Evolutionary conservation across 2,113 vertebrate genomes (phyloP).

Genomic region (Ictalurus furcatus): DNA sequence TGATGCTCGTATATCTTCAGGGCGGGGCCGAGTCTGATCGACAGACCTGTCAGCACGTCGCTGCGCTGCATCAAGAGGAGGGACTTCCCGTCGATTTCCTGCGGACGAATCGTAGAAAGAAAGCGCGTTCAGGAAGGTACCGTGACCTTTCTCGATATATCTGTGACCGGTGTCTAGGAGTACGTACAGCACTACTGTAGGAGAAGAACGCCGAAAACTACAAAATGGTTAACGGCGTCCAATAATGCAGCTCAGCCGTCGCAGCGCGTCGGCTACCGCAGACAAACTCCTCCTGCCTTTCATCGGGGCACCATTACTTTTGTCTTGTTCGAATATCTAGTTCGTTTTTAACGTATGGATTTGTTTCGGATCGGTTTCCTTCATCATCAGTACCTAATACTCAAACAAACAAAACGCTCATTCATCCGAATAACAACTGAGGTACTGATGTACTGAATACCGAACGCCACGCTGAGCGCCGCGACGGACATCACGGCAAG

Average conservation of each 20-base stretch:
- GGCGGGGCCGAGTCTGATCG: conserved; percentile 87
- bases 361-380: background rate
- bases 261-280: background rate
- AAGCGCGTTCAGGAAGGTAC: background rate
- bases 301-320: background rate
- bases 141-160: background rate
- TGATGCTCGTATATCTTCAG: conserved; percentile 92
- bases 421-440: background rate
- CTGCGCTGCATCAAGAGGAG: conserved; percentile 88
- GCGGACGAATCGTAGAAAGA: conserved; percentile 11
- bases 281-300: background rate
- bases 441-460: background rate
- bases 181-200: no score
- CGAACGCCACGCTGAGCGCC: background rate
- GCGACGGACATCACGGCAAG: background rate
- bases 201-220: background rate
- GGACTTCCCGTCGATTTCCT: conserved; percentile 92
- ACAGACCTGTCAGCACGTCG: conserved; percentile 86
- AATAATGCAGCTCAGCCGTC: background rate
- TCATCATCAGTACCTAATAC: background rate
- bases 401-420: background rate
- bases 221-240: background rate
- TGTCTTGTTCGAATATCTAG: background rate
- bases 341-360: background rate
- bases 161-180: background rate